These are phyloP conservation scores for Papilio glaucus DNA, from an alignment of 1,140 invertebrate species.

Conservation along the genomic window DNA sequence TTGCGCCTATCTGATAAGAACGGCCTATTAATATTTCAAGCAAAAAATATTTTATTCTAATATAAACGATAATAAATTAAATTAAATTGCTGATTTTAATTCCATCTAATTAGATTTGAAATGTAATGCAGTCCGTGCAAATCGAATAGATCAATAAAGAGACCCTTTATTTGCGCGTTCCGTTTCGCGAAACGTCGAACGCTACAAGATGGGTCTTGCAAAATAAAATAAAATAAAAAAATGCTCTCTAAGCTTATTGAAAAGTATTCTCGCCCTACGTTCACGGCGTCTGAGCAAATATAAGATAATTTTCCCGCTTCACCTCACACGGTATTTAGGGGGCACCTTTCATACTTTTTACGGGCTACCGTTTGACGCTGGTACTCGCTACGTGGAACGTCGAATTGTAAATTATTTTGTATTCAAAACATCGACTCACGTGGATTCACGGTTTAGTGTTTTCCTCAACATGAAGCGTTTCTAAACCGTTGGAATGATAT, in stretches of 20 bases:
- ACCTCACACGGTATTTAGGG: conserved; percentile 80
- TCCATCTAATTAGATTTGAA: conserved; percentile 29
- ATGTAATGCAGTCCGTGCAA: conserved; percentile 35
- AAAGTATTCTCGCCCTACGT: conserved; percentile 80
- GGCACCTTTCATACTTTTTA: conserved; percentile 81
- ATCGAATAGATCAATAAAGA: conserved; percentile 64
- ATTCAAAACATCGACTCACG: conserved; percentile 54
- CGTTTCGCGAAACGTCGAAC: conserved; percentile 58
- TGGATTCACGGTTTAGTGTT: conserved; percentile 20
- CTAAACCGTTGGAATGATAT: not conserved
- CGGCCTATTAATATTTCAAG: too few relatives aligned
- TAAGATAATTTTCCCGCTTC: conserved; percentile 82
- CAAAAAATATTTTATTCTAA: not conserved
- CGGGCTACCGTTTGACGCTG: conserved; percentile 66
- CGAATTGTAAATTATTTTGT: conserved; percentile 78
- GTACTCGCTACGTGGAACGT: conserved; percentile 49
- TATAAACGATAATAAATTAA: not conserved
- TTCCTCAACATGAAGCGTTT: not conserved
- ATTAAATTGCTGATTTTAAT: conserved; percentile 33
- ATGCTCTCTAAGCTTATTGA: conserved; percentile 81
- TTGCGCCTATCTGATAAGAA: too few relatives aligned
- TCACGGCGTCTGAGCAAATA: conserved; percentile 81
- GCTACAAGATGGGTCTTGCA: conserved; percentile 69
- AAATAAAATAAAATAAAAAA: conserved; percentile 65
- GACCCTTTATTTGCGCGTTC: conserved; percentile 74